Conservation (phyloP, 2,797 vertebrate species). For the Coluber constrictor region DNA sequence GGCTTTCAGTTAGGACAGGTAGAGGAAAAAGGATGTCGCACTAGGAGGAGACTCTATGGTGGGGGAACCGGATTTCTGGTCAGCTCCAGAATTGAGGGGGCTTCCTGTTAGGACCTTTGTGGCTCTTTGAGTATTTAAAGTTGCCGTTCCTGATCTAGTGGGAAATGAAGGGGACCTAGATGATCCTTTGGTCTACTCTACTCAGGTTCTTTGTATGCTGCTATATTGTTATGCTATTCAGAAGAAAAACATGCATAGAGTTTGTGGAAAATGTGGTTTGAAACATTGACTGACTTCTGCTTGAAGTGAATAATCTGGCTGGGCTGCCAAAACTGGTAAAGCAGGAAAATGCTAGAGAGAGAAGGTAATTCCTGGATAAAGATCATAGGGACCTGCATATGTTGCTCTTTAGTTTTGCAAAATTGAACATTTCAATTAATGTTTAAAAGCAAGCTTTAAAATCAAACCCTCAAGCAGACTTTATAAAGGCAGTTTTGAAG, state of each 20-base stretch:
- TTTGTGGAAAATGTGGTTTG: neutral
- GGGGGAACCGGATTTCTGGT: no score
- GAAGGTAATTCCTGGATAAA: neutral
- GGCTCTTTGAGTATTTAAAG: no score
- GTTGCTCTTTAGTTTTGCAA: conserved; percentile 12
- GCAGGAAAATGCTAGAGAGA: neutral
- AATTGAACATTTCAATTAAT: conserved; percentile 40
- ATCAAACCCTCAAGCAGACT: neutral
- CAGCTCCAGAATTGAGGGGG: no score
- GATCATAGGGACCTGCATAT: neutral
- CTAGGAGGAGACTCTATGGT: no score
- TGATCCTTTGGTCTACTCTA: neutral
- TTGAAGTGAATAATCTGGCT: neutral
- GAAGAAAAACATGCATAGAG: neutral
- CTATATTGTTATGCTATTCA: neutral
- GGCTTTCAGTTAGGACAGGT: no score
- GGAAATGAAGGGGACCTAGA: no score
- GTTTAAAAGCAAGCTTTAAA: neutral
- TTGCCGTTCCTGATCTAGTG: no score
- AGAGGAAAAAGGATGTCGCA: no score
- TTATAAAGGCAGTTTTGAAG: conserved; percentile 39
- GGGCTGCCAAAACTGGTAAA: neutral
- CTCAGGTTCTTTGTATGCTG: neutral
- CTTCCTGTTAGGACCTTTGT: no score
- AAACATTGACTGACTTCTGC: neutral